A percentile compares a stretch with the other conserved stretches of the same genome.
phyloP scores from a whole-genome alignment of 1,140 invertebrate genomes.

The Pseudomyrmex pallidus region DNA sequence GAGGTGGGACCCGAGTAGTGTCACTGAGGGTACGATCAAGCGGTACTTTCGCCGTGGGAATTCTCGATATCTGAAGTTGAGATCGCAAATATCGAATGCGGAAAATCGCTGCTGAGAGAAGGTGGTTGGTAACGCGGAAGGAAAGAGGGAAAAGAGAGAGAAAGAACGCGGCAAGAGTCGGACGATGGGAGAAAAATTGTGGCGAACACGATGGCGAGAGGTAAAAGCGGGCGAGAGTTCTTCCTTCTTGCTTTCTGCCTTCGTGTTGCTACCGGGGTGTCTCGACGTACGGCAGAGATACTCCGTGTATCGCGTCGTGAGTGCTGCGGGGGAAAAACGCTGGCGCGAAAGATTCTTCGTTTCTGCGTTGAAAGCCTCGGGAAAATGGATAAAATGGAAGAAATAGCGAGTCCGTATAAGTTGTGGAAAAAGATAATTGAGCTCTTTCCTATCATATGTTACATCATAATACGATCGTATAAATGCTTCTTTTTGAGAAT shows the following conservation, averaged over 20 bases:
- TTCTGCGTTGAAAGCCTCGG: conserved; percentile 4
- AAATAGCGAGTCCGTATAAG: neutral
- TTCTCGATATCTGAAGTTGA: conserved; percentile 61
- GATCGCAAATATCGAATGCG: conserved; percentile 62
- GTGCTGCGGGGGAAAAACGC: neutral
- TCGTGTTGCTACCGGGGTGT: conserved; percentile 36
- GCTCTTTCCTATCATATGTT: neutral
- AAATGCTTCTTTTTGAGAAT: too few species aligned
- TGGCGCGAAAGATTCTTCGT: conserved; percentile 29
- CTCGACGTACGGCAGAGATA: conserved; percentile 26
- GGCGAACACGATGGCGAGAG: conserved; percentile 39
- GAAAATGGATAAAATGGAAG: conserved; percentile 31
- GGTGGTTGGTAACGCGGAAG: neutral
- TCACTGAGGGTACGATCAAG: conserved; percentile 63
- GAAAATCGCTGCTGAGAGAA: conserved; percentile 55
- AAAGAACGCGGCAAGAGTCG: neutral
- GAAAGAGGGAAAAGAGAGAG: neutral
- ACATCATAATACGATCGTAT: neutral
- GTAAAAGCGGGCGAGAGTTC: conserved; percentile 43
- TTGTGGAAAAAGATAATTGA: neutral
- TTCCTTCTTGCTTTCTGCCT: conserved; percentile 47
- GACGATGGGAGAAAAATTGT: conserved; percentile 57
- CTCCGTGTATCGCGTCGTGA: conserved; percentile 22
- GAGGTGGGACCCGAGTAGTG: conserved; percentile 16
- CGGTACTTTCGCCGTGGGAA: conserved; percentile 55